Percentiles rank a stretch among this genome's conserved stretches.
These are phyloP conservation scores for Gavialis gangeticus DNA, from an alignment of 2,113 vertebrate species.

Conservation along the genomic window DNA sequence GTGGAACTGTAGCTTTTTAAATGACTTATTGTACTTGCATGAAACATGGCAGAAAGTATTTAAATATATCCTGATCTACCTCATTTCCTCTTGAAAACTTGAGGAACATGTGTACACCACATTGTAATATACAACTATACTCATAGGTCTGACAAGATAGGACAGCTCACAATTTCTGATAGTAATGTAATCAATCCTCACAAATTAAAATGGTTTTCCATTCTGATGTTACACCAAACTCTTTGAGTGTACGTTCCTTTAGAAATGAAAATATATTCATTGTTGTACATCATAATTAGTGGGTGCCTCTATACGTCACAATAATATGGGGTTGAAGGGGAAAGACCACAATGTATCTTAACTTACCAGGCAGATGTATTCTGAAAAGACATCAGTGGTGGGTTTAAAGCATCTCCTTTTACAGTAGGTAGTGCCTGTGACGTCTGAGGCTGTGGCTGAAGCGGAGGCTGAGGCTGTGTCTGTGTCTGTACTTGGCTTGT, in stretches of 20 bases:
- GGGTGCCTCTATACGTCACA: not conserved
- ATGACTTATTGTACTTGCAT: not conserved
- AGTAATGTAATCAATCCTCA: not conserved
- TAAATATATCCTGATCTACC: not conserved
- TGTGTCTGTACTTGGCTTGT: slow-evolving; percentile 78
- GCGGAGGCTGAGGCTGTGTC: slow-evolving; percentile 74
- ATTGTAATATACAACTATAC: not conserved
- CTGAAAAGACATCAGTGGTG: slow-evolving; percentile 90
- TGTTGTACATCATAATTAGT: not conserved
- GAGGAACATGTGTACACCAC: not conserved
- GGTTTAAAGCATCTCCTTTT: slow-evolving; percentile 87
- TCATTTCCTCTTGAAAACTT: not conserved
- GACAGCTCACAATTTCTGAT: not conserved
- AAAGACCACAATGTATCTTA: not conserved
- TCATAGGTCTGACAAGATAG: too few species aligned
- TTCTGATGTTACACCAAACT: not conserved
- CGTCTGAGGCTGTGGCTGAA: slow-evolving; percentile 72
- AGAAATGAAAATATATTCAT: not conserved
- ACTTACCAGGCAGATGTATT: slow-evolving; percentile 94
- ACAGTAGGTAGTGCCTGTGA: slow-evolving; percentile 86
- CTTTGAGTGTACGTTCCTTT: not conserved
- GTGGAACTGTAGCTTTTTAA: not conserved
- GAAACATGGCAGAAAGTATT: not conserved
- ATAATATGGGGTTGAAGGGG: not conserved
- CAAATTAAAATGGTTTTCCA: not conserved